Conservation (phyloP, 2,113 vertebrate genomes). For the Pygoscelis antarcticus region DNA sequence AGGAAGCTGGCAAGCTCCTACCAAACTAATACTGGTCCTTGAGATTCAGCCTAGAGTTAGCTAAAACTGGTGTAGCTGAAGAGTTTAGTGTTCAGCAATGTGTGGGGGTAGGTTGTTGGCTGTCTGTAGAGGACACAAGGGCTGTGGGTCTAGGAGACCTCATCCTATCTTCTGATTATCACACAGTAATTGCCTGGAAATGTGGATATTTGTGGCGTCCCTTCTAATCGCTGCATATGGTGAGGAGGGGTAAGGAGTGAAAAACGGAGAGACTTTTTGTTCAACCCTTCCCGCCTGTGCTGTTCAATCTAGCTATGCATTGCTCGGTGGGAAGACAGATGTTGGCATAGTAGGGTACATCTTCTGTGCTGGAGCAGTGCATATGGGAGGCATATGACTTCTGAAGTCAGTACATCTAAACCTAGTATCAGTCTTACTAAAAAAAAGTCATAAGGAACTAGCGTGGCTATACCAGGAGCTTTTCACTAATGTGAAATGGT, state of each 20-base stretch:
- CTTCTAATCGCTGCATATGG: not conserved
- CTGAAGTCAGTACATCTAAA: not conserved
- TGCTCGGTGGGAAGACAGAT: accelerated
- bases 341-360: not conserved
- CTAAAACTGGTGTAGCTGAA: not conserved
- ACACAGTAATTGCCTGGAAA: not conserved
- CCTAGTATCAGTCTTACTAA: not conserved
- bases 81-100: not conserved
- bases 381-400: not conserved
- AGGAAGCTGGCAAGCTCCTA: not conserved
- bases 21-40: not conserved
- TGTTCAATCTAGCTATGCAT: not conserved
- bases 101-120: not conserved
- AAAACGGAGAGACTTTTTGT: not conserved
- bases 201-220: not conserved
- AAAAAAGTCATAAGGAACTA: not conserved
- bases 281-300: not conserved
- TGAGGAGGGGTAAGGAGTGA: not conserved
- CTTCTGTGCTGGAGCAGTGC: not conserved
- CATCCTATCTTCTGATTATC: not conserved
- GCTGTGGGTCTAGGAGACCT: not conserved
- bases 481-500: not conserved
- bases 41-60: not conserved
- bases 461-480: not conserved
- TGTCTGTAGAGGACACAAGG: not conserved